Evolutionary conservation across 2,888 invertebrate species (phyloP).

Genomic region (Athalia rosae): DNA sequence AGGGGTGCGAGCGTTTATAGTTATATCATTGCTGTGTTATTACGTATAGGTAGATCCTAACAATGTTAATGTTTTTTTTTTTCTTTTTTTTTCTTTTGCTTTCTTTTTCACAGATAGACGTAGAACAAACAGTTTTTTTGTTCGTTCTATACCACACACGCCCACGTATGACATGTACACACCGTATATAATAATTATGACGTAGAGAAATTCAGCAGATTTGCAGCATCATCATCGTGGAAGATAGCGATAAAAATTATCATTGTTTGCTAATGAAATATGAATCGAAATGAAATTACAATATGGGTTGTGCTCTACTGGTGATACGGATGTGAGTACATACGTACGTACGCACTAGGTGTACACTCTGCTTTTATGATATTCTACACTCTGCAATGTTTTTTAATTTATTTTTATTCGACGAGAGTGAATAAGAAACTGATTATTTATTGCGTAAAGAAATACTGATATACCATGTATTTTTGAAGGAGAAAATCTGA

Average conservation of each 20-base stretch:
- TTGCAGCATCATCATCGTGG: not conserved
- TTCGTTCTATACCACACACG: too few species aligned
- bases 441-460: not conserved
- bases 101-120: too few species aligned
- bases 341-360: not conserved
- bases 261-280: constrained; percentile 1
- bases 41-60: constrained; percentile 1
- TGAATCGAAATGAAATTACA: constrained; percentile 15
- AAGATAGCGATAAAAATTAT: constrained; percentile 4
- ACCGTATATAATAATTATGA: not conserved
- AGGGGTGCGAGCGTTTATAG: not conserved
- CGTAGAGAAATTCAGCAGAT: not conserved
- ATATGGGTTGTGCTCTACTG: not conserved
- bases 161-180: not conserved
- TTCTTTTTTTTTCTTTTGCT: not conserved
- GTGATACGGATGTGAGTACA: not conserved
- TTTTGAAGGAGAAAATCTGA: not conserved
- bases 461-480: not conserved
- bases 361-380: not conserved
- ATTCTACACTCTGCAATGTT: too few species aligned
- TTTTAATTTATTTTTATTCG: too few species aligned
- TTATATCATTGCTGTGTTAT: not conserved
- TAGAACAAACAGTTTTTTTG: too few species aligned
- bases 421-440: too few species aligned
- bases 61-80: too few species aligned